A percentile compares a stretch with the other conserved stretches of the same genome.
phyloP scores from a whole-genome alignment of 2,888 invertebrate species.

The Aspidapion aeneum region DNA sequence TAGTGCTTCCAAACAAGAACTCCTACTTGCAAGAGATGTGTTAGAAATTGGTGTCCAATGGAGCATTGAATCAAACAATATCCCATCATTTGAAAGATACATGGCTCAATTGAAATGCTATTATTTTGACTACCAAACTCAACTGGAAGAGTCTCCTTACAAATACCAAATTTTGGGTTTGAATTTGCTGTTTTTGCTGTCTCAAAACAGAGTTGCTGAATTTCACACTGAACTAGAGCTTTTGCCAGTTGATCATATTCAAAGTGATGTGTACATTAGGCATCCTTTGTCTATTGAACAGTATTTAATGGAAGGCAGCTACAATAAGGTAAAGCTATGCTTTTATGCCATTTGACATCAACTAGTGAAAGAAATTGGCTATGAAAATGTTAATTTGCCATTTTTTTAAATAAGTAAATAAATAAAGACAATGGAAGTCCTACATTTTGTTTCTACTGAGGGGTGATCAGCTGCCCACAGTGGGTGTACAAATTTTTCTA shows the following conservation, averaged over 20 bases:
- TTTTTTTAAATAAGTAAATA: too few species aligned
- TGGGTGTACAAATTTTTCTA: too few species aligned
- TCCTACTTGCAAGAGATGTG: constrained; percentile 84
- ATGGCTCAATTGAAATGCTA: constrained; percentile 98
- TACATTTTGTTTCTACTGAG: background rate
- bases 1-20: constrained; percentile 70
- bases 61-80: constrained; percentile 89
- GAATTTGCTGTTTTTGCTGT: constrained; percentile 88
- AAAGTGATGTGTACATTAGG: constrained; percentile 89
- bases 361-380: too few species aligned
- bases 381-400: background rate
- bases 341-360: too few species aligned
- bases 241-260: constrained; percentile 85
- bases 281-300: constrained; percentile 96
- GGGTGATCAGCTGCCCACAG: background rate
- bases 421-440: too few species aligned
- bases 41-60: constrained; percentile 96
- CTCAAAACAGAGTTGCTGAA: constrained; percentile 96
- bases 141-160: constrained; percentile 86
- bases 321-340: constrained; percentile 85
- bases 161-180: constrained; percentile 94
- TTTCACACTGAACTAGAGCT: constrained; percentile 97
- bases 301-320: constrained; percentile 98
- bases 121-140: constrained; percentile 84
- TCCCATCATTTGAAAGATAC: constrained; percentile 93